Conservation (phyloP, 2,888 invertebrate species). For the Apotomis betuletana region DNA sequence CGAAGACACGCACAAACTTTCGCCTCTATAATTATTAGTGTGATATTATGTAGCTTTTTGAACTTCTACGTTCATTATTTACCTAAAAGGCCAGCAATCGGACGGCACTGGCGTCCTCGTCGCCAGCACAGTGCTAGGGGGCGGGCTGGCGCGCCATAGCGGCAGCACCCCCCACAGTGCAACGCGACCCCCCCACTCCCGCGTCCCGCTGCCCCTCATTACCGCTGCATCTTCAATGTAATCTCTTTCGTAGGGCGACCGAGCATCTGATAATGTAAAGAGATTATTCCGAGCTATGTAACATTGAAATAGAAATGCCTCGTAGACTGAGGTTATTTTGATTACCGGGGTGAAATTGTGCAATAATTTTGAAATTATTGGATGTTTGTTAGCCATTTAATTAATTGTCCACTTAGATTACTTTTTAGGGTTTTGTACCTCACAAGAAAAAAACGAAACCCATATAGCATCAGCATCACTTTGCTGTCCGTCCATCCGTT, state of each 20-base stretch:
- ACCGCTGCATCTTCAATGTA: conserved; percentile 59
- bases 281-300: neutral
- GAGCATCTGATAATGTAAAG: conserved; percentile 25
- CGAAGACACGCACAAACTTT: too few species aligned
- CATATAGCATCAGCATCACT: too few species aligned
- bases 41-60: neutral
- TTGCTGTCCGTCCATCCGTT: too few species aligned
- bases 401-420: too few species aligned
- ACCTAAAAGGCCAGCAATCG: conserved; percentile 79
- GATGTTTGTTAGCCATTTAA: too few species aligned
- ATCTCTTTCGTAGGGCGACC: conserved; percentile 47
- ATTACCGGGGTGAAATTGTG: too few species aligned
- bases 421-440: too few species aligned
- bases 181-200: conserved; percentile 67
- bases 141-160: conserved; percentile 67
- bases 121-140: conserved; percentile 70
- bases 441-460: too few species aligned
- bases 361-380: too few species aligned
- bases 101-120: conserved; percentile 67
- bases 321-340: too few species aligned
- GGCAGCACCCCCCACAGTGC: conserved; percentile 73
- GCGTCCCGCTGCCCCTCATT: conserved; percentile 61
- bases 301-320: too few species aligned
- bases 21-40: too few species aligned
- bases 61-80: conserved; percentile 25